A percentile compares a stretch with the other conserved stretches of the same genome.
These are phyloP conservation scores for Rhamnusium bicolor DNA, from an alignment of 2,888 invertebrate species.

Conservation along the genomic window DNA sequence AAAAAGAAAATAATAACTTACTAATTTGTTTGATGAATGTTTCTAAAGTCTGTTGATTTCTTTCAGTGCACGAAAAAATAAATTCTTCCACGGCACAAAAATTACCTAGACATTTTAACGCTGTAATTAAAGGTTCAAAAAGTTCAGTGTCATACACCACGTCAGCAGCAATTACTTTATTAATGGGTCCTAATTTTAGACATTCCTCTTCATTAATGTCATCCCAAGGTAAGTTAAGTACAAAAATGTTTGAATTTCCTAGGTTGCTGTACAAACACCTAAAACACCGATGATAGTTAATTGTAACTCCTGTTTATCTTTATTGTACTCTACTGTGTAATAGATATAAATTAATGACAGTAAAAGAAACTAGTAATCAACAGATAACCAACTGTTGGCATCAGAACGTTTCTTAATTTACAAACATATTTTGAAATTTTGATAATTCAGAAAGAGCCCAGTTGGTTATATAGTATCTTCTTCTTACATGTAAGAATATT, in stretches of 20 bases:
- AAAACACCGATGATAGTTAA: slow-evolving; percentile 11
- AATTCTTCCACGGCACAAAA: slow-evolving; percentile 66
- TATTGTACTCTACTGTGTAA: neutral
- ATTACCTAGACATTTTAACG: slow-evolving; percentile 70
- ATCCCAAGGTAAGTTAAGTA: slow-evolving; percentile 73
- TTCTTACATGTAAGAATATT: too few species aligned
- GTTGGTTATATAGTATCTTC: too few species aligned
- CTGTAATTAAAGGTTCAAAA: slow-evolving; percentile 71
- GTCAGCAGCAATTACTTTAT: slow-evolving; percentile 76
- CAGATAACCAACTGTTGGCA: too few species aligned
- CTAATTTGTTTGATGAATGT: slow-evolving; percentile 71
- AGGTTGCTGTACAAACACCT: slow-evolving; percentile 33
- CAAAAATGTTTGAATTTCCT: slow-evolving; percentile 43
- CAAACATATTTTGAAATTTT: too few species aligned
- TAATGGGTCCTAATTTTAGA: slow-evolving; percentile 62
- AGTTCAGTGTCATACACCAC: slow-evolving; percentile 76
- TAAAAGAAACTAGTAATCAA: neutral
- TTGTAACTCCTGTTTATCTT: neutral
- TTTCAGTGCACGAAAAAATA: slow-evolving; percentile 76
- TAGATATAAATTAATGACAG: neutral
- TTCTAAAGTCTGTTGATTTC: slow-evolving; percentile 78
- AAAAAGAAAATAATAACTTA: slow-evolving; percentile 42
- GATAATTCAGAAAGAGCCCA: too few species aligned
- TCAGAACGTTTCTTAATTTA: too few species aligned
- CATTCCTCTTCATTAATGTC: slow-evolving; percentile 66